Percentiles rank a stretch among this genome's conserved stretches.
These are phyloP conservation scores for Zhuqinia jingwanae DNA, from an alignment of 2,888 invertebrate species.

Conservation along the genomic window DNA sequence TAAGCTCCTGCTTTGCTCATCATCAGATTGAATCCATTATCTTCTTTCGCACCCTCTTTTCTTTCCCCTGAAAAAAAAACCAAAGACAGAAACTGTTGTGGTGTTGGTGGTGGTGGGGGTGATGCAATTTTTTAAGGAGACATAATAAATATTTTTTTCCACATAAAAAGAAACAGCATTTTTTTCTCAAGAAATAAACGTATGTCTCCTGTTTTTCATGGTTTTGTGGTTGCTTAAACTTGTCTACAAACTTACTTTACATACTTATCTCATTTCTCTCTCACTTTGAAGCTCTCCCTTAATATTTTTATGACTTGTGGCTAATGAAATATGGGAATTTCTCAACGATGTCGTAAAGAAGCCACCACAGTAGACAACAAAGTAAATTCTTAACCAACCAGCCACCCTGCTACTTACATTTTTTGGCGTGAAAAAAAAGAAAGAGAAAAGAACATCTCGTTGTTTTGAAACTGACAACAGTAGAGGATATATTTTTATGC, in stretches of 20 bases:
- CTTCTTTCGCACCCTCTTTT: conserved; percentile 37
- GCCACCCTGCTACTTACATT: conserved; percentile 41
- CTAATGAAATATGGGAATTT: conserved; percentile 64
- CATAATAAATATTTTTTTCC: conserved; percentile 40
- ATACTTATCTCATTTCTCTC: conserved; percentile 1
- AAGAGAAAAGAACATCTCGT: background rate
- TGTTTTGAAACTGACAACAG: conserved; percentile 52
- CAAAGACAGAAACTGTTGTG: background rate
- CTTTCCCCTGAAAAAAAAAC: background rate
- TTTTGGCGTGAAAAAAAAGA: conserved; percentile 43
- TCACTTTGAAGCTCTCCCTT: conserved; percentile 15
- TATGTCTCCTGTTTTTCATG: conserved; percentile 51
- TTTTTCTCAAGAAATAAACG: background rate
- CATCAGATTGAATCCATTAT: conserved; percentile 61
- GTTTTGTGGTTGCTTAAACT: conserved; percentile 65
- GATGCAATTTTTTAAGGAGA: conserved; percentile 21
- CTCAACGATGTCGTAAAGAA: conserved; percentile 63
- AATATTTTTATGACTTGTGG: conserved; percentile 57
- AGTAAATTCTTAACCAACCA: conserved; percentile 1
- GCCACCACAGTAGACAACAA: conserved; percentile 22
- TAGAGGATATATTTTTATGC: conserved; percentile 5
- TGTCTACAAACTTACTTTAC: conserved; percentile 8
- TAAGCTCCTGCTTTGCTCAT: conserved; percentile 24
- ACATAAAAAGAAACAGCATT: conserved; percentile 30
- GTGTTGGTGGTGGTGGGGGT: background rate